These are phyloP conservation scores for Recurvirostra avosetta DNA, from an alignment of 2,113 vertebrate genomes.

Conservation along the genomic window DNA sequence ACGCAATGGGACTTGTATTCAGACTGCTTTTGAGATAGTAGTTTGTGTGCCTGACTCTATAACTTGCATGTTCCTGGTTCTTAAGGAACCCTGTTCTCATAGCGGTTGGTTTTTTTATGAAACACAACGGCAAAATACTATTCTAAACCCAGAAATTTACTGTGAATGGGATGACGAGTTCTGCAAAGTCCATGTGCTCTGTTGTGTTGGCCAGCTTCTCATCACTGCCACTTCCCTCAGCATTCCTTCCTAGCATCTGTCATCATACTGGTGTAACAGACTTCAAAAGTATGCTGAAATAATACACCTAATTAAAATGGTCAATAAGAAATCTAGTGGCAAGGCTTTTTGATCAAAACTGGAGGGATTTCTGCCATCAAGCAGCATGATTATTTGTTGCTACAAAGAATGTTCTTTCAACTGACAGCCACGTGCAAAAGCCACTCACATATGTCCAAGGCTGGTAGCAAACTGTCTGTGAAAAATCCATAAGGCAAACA, in stretches of 20 bases:
- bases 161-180: neutral
- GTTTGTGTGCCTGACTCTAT: neutral
- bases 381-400: neutral
- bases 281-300: constrained; percentile 6
- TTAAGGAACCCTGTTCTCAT: neutral
- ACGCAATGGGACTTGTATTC: neutral
- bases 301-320: neutral
- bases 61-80: neutral
- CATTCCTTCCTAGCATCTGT: neutral
- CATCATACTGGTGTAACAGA: neutral
- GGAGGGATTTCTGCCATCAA: neutral
- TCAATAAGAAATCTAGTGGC: neutral
- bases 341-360: constrained; percentile 15
- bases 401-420: neutral
- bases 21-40: neutral
- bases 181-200: neutral
- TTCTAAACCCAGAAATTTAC: neutral
- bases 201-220: neutral
- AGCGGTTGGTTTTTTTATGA: neutral
- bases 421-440: neutral
- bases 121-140: neutral
- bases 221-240: neutral
- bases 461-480: neutral
- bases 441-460: neutral
- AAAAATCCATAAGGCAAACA: constrained; percentile 16